phyloP scores from a whole-genome alignment of 2,113 vertebrate species.

The Excalfactoria chinensis region DNA sequence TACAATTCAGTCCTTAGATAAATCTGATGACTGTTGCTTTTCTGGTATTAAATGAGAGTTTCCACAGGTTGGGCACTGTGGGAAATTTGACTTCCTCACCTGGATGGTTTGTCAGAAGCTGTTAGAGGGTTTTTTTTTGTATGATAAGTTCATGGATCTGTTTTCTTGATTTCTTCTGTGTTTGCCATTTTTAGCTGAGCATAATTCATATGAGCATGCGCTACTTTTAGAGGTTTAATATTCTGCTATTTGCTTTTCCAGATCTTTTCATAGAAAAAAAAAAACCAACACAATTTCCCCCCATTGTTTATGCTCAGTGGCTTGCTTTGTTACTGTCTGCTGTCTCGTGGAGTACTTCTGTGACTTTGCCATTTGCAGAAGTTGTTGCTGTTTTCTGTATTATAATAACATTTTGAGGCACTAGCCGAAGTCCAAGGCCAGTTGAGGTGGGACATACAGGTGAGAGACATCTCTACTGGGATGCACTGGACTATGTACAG shows the following conservation, averaged over 20 bases:
- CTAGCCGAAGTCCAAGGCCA: not conserved
- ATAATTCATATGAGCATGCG: not conserved
- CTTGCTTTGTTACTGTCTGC: not conserved
- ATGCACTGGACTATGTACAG: not conserved
- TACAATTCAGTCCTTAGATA: accelerated
- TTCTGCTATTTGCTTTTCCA: not conserved
- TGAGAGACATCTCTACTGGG: not conserved
- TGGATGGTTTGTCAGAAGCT: not conserved
- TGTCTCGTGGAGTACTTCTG: not conserved
- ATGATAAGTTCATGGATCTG: not conserved
- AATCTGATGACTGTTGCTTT: not conserved
- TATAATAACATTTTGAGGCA: not conserved
- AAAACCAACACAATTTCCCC: accelerated
- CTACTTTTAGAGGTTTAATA: not conserved
- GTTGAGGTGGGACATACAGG: not conserved
- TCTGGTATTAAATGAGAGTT: not conserved
- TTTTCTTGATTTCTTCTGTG: not conserved
- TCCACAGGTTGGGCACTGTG: not conserved
- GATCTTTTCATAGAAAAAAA: not conserved
- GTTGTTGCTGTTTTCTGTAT: not conserved
- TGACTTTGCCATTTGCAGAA: not conserved
- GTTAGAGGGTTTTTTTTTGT: not conserved
- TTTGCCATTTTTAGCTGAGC: not conserved
- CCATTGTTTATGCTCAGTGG: not conserved
- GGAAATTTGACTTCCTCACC: not conserved